A percentile compares a stretch with the other conserved stretches of the same genome.
phyloP scores from a whole-genome alignment of 2,888 invertebrate genomes.

The Epinotia ramella region DNA sequence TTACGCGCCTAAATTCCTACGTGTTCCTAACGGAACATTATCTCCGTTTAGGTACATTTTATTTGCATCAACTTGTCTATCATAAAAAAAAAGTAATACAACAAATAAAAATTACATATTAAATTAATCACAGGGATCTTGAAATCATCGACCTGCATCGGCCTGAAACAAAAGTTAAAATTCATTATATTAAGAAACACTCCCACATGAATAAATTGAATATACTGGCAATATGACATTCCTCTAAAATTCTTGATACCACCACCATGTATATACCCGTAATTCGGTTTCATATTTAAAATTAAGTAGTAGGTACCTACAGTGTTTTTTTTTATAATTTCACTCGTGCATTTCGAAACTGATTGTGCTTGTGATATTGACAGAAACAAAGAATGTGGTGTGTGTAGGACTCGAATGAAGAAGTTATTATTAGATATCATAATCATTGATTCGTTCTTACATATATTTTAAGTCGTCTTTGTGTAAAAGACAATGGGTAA shows the following conservation, averaged over 20 bases:
- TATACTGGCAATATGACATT: not conserved
- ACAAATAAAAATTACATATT: not conserved
- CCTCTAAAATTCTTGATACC: slow-evolving; percentile 17
- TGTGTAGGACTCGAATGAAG: not conserved
- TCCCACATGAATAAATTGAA: not conserved
- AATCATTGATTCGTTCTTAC: slow-evolving; percentile 31
- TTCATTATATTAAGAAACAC: not conserved
- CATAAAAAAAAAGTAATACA: not conserved
- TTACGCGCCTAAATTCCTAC: not conserved
- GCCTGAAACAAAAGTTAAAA: slow-evolving; percentile 56
- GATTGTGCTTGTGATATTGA: slow-evolving; percentile 28
- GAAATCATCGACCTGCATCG: slow-evolving; percentile 60
- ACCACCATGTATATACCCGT: slow-evolving; percentile 9
- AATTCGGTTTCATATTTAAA: slow-evolving; percentile 17
- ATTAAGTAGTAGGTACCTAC: slow-evolving; percentile 24
- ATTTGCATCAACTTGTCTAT: not conserved
- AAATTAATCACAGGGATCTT: slow-evolving; percentile 28
- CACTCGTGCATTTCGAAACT: slow-evolving; percentile 40
- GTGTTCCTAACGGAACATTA: too few species aligned
- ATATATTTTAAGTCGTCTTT: slow-evolving; percentile 23
- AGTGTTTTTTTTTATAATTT: slow-evolving; percentile 15
- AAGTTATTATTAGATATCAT: slow-evolving; percentile 22
- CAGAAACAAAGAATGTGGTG: slow-evolving; percentile 15
- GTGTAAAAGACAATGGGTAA: slow-evolving; percentile 21
- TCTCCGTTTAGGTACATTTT: not conserved